These are phyloP conservation scores for Leptinotarsa juncta DNA, from an alignment of 2,888 invertebrate species.

Conservation along the genomic window DNA sequence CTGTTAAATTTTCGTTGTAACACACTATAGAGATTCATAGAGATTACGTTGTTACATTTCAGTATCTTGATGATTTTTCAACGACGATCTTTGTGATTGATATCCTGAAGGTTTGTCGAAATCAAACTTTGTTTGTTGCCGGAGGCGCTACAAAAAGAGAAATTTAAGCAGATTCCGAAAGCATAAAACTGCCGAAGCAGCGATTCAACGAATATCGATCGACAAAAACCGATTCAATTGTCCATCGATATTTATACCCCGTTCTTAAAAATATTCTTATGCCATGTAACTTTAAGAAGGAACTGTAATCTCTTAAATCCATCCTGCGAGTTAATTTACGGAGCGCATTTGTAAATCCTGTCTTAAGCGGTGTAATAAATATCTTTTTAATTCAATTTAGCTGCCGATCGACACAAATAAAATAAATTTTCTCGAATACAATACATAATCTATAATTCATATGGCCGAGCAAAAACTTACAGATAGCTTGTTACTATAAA, in stretches of 20 bases:
- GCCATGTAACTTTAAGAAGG: conserved; percentile 24
- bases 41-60: too few species aligned
- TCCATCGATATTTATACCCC: conserved; percentile 23
- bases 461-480: conserved; percentile 54
- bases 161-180: background rate
- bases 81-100: too few species aligned
- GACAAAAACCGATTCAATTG: conserved; percentile 28
- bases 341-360: conserved; percentile 47
- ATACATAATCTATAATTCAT: conserved; percentile 65
- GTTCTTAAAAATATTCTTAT: conserved; percentile 20
- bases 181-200: background rate
- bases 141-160: background rate
- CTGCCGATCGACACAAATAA: conserved; percentile 59
- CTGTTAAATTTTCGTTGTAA: too few species aligned
- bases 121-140: background rate
- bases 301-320: conserved; percentile 26
- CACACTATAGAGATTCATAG: too few species aligned
- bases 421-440: conserved; percentile 62
- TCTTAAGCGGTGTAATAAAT: conserved; percentile 56
- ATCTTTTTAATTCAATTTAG: conserved; percentile 59
- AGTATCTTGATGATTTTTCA: too few species aligned
- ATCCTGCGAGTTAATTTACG: conserved; percentile 45
- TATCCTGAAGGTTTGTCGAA: too few species aligned
- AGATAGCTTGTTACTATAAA: conserved; percentile 54
- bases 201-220: conserved; percentile 19